Conservation (phyloP, 2,888 invertebrate species). For the Drosophila pullipes region DNA sequence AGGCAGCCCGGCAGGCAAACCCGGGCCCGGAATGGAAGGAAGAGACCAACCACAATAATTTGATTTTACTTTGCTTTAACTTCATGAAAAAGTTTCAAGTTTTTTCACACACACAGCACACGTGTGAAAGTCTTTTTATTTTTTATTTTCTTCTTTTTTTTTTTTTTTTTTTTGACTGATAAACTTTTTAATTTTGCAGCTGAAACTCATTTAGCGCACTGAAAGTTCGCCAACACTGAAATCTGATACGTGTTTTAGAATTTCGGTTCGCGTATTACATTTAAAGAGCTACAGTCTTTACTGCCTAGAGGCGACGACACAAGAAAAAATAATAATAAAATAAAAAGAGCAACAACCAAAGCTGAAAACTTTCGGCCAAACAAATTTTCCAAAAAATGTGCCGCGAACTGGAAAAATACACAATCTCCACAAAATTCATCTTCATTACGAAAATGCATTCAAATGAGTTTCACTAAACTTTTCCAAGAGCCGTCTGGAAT, state of each 20-base stretch:
- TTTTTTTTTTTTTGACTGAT: slow-evolving; percentile 50
- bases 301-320: not conserved
- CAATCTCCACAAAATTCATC: slow-evolving; percentile 75
- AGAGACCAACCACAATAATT: slow-evolving; percentile 74
- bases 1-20: slow-evolving; percentile 52
- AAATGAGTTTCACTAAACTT: slow-evolving; percentile 64
- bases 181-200: slow-evolving; percentile 78
- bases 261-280: slow-evolving; percentile 71
- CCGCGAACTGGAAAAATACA: slow-evolving; percentile 77
- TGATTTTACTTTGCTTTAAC: slow-evolving; percentile 81
- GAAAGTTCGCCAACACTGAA: slow-evolving; percentile 62
- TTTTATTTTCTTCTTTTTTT: slow-evolving; percentile 11
- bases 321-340: not conserved
- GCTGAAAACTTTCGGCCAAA: slow-evolving; percentile 59
- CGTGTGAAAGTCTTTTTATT: not conserved
- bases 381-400: slow-evolving; percentile 67
- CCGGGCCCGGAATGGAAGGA: slow-evolving; percentile 14
- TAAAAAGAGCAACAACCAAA: slow-evolving; percentile 38
- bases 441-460: slow-evolving; percentile 75
- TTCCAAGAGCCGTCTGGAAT: slow-evolving; percentile 13
- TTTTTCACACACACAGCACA: slow-evolving; percentile 58
- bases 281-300: slow-evolving; percentile 32
- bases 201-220: slow-evolving; percentile 77
- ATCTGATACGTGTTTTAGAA: slow-evolving; percentile 69
- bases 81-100: slow-evolving; percentile 80